Conservation (phyloP, 2,797 vertebrate genomes). For the Chelon auratus region DNA sequence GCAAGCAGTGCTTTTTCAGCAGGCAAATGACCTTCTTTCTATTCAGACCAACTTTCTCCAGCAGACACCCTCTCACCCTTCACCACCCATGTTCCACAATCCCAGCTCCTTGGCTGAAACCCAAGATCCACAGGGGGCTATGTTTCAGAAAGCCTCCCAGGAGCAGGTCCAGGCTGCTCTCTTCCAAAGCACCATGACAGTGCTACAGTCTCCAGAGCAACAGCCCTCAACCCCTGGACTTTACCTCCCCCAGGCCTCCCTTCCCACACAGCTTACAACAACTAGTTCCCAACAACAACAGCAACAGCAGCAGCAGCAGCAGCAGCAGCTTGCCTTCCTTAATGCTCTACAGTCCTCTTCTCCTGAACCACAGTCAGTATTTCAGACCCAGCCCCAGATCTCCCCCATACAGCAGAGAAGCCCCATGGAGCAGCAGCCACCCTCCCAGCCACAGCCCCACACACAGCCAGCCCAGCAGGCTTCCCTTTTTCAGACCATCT, state of each 20-base stretch:
- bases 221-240: conserved; percentile 86
- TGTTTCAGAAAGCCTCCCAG: conserved; percentile 92
- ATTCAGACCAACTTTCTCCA: conserved; percentile 94
- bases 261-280: conserved; percentile 87
- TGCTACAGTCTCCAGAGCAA: conserved; percentile 91
- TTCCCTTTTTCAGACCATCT: conserved; percentile 82
- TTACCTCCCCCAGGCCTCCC: conserved; percentile 89
- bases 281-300: conserved; percentile 91
- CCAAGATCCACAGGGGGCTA: conserved; percentile 88
- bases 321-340: conserved; percentile 87
- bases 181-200: conserved; percentile 91
- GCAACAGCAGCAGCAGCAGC: conserved; percentile 80
- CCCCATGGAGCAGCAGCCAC: conserved; percentile 85
- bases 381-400: conserved; percentile 91
- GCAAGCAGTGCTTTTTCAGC: conserved; percentile 92
- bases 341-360: conserved; percentile 89
- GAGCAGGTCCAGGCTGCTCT: conserved; percentile 93
- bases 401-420: conserved; percentile 89
- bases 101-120: conserved; percentile 88
- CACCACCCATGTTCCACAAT: conserved; percentile 94
- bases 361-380: conserved; percentile 90
- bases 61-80: conserved; percentile 87
- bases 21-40: conserved; percentile 90
- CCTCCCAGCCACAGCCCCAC: conserved; percentile 78
- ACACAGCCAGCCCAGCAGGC: conserved; percentile 76